These are phyloP conservation scores for Diplolepis rosae DNA, from an alignment of 2,888 invertebrate genomes.

Conservation along the genomic window DNA sequence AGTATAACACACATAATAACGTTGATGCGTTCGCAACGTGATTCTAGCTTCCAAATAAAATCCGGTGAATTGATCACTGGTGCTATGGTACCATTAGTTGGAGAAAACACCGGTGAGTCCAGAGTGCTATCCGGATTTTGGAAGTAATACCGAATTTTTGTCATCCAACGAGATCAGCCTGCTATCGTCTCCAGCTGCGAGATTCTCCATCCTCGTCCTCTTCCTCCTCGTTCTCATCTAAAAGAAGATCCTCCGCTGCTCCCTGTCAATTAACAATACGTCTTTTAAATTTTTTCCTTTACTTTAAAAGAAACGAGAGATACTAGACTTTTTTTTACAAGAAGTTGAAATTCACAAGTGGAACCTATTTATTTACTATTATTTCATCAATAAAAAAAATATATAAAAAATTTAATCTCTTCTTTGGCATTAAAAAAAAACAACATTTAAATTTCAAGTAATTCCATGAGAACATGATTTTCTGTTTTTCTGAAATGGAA, in stretches of 20 bases:
- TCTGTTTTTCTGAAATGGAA: too few relatives aligned
- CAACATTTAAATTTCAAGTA: too few relatives aligned
- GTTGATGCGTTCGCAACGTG: conserved; percentile 42
- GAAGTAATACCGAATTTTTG: conserved; percentile 58
- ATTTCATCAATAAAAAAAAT: too few relatives aligned
- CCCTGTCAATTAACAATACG: conserved; percentile 5
- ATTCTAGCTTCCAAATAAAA: conserved; percentile 55
- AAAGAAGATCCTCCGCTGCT: conserved; percentile 78
- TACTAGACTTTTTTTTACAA: too few relatives aligned
- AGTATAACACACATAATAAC: conserved; percentile 69
- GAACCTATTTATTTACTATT: too few relatives aligned
- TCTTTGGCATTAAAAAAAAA: too few relatives aligned
- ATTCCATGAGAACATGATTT: too few relatives aligned
- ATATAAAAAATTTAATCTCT: too few relatives aligned
- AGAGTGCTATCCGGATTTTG: conserved; percentile 53
- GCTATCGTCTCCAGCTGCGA: conserved; percentile 93
- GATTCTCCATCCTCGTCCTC: conserved; percentile 89
- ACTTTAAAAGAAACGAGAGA: conserved; percentile 14
- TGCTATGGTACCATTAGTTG: conserved; percentile 56
- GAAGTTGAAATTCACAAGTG: not conserved
- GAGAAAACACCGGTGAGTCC: conserved; percentile 52
- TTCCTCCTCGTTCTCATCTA: conserved; percentile 90
- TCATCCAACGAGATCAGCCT: conserved; percentile 59
- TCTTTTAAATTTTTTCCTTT: not conserved
- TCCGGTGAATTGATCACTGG: conserved; percentile 56